phyloP scores from a whole-genome alignment of 2,888 invertebrate species.

The Dicyrtoma fusca region DNA sequence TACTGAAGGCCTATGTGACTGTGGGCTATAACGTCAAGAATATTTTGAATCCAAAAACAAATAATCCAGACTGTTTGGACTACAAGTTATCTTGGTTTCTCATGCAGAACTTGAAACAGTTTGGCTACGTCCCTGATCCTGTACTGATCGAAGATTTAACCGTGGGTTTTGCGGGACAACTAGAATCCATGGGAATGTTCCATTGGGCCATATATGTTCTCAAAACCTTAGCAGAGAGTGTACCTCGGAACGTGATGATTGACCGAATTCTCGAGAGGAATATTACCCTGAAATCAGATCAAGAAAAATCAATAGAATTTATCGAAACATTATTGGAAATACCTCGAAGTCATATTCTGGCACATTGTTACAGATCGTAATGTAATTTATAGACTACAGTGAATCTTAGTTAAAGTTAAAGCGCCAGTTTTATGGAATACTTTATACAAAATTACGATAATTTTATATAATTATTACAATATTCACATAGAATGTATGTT shows the following conservation, averaged over 20 bases:
- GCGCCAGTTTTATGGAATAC: no score
- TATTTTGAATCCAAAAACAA: constrained; percentile 73
- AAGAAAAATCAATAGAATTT: constrained; percentile 28
- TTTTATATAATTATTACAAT: no score
- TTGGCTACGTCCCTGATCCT: constrained; percentile 69
- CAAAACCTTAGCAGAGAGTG: constrained; percentile 58
- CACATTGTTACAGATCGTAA: constrained; percentile 27
- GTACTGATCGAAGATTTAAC: constrained; percentile 67
- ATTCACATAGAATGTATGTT: no score
- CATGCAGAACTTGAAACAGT: constrained; percentile 68
- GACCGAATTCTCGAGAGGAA: constrained; percentile 43
- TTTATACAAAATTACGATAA: no score
- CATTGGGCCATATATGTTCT: constrained; percentile 84
- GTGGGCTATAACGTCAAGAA: constrained; percentile 69
- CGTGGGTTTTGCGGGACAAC: constrained; percentile 75
- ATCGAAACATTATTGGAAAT: constrained; percentile 24
- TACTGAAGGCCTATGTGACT: constrained; percentile 76
- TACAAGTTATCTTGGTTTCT: constrained; percentile 81
- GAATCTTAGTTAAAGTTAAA: no score
- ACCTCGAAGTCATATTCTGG: constrained; percentile 14
- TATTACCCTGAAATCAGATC: constrained; percentile 56
- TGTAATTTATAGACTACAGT: neutral
- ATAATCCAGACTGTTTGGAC: constrained; percentile 79
- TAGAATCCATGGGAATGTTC: constrained; percentile 82
- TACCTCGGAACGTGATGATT: constrained; percentile 25